Evolutionary conservation across 2,888 invertebrate species (phyloP).

Genomic region (Aporophyla lueneburgensis): DNA sequence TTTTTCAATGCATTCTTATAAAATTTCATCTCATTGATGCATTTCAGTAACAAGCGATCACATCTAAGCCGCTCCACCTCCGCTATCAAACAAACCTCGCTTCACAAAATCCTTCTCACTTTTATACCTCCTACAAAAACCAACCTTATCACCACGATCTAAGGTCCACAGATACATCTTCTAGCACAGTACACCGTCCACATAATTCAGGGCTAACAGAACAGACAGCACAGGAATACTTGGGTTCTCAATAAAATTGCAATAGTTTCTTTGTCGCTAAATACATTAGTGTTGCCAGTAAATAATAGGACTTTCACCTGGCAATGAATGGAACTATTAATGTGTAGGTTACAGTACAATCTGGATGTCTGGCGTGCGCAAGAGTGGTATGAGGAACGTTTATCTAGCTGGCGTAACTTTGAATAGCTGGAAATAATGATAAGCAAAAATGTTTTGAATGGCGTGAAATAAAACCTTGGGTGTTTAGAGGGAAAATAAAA

Average conservation of each 20-base stretch:
- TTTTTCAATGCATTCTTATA: not conserved
- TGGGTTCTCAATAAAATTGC: slow-evolving; percentile 68
- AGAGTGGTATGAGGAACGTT: slow-evolving; percentile 63
- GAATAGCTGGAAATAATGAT: slow-evolving; percentile 57
- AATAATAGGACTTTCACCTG: slow-evolving; percentile 69
- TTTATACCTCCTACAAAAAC: slow-evolving; percentile 21
- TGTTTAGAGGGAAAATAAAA: slow-evolving; percentile 17
- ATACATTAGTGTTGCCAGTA: slow-evolving; percentile 68
- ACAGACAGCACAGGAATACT: slow-evolving; percentile 65
- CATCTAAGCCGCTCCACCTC: not conserved
- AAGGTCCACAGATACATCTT: slow-evolving; percentile 27
- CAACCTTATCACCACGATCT: slow-evolving; percentile 27
- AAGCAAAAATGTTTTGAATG: slow-evolving; percentile 60
- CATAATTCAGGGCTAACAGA: slow-evolving; percentile 61
- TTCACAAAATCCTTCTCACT: slow-evolving; percentile 26
- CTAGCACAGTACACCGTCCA: slow-evolving; percentile 39
- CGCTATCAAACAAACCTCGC: slow-evolving; percentile 42
- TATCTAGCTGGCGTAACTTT: slow-evolving; percentile 51
- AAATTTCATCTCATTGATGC: not conserved
- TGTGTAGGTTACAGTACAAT: slow-evolving; percentile 64
- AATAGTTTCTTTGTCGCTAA: slow-evolving; percentile 72
- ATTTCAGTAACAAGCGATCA: slow-evolving; percentile 13
- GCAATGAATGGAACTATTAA: slow-evolving; percentile 69
- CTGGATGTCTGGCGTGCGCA: slow-evolving; percentile 65
- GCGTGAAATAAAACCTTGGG: slow-evolving; percentile 47